Evolutionary conservation across 2,888 invertebrate genomes (phyloP).

Genomic region (Tinea pellionella): DNA sequence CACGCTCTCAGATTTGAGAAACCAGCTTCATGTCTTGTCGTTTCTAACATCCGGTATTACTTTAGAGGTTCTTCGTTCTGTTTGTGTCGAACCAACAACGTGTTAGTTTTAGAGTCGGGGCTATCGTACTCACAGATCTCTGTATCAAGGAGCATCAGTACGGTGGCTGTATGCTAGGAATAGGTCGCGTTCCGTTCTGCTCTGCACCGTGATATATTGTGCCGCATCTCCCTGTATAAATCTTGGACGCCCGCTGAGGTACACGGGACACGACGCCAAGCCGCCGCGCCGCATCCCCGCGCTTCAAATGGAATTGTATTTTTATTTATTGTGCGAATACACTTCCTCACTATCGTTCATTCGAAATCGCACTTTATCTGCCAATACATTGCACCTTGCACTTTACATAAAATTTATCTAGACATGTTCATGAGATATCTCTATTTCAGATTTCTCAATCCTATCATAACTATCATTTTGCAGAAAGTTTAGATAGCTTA

Average conservation of each 20-base stretch:
- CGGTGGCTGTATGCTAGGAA: conserved; percentile 59
- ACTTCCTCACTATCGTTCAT: conserved; percentile 54
- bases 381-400: conserved; percentile 26
- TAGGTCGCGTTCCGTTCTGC: conserved; percentile 49
- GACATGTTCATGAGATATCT: conserved; percentile 3
- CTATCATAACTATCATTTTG: neutral
- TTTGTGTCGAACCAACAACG: conserved; percentile 22
- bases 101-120: conserved; percentile 36
- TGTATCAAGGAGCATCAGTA: conserved; percentile 53
- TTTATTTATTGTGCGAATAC: conserved; percentile 61
- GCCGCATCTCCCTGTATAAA: conserved; percentile 66
- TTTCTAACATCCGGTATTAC: neutral
- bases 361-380: conserved; percentile 62
- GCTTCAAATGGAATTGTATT: conserved; percentile 69
- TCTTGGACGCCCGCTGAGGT: conserved; percentile 69
- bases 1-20: neutral
- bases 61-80: neutral
- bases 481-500: neutral
- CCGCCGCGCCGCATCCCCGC: conserved; percentile 51
- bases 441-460: neutral
- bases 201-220: conserved; percentile 64
- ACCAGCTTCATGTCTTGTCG: neutral
- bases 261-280: conserved; percentile 45
- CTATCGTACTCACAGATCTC: conserved; percentile 53
- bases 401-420: neutral